Evolutionary conservation across 2,797 vertebrate genomes (phyloP).

Genomic region (Acanthiza pusilla): DNA sequence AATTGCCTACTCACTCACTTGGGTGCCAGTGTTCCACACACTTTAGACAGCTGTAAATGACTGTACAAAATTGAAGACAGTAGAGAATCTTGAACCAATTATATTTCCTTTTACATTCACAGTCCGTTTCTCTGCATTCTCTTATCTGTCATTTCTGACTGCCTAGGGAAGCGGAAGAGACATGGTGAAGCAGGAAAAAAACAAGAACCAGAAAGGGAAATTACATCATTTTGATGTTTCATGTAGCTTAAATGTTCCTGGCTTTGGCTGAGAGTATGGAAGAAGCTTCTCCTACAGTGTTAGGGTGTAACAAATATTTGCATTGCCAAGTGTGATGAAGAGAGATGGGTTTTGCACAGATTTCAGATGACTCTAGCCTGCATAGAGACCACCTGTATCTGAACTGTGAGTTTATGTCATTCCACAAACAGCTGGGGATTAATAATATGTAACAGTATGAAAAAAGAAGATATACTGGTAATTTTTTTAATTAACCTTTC

Average conservation of each 20-base stretch:
- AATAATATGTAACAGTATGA: background rate
- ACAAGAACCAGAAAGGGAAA: conserved; percentile 5
- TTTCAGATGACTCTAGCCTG: background rate
- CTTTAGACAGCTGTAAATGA: conserved; percentile 47
- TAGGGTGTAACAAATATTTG: background rate
- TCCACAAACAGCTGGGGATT: background rate
- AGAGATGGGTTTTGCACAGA: background rate
- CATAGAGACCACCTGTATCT: background rate
- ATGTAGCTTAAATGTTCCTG: background rate
- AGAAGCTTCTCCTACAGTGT: background rate
- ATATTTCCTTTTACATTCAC: background rate
- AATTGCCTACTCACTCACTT: conserved; percentile 41
- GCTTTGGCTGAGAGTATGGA: background rate
- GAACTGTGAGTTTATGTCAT: background rate
- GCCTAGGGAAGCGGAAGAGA: background rate
- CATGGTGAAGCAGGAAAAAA: background rate
- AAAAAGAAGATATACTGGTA: background rate
- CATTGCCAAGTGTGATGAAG: background rate
- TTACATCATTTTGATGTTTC: background rate
- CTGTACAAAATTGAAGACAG: conserved; percentile 35
- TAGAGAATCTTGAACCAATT: conserved; percentile 51
- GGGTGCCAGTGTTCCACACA: conserved; percentile 27
- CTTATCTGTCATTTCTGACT: conserved; percentile 6
- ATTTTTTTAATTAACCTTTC: background rate
- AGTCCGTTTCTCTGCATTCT: background rate